Percentiles rank a stretch among this genome's conserved stretches.
Evolutionary conservation across 2,113 vertebrate species (phyloP).

Genomic region (Gorsachius goisagi): DNA sequence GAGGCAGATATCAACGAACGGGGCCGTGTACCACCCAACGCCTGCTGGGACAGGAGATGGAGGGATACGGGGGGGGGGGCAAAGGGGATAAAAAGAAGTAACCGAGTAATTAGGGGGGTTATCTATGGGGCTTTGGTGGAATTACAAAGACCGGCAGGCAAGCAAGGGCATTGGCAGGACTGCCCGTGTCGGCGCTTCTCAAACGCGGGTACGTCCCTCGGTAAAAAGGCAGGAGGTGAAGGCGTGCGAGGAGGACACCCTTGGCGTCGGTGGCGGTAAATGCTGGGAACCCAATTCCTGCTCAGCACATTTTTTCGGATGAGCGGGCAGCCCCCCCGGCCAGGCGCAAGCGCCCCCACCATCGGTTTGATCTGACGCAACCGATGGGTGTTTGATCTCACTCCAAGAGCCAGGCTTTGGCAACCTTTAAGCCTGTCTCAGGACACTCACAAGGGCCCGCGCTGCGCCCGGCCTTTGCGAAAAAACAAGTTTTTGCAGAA

Average conservation of each 20-base stretch:
- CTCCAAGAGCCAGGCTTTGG: background rate
- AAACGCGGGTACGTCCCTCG: fast-evolving
- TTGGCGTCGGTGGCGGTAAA: background rate
- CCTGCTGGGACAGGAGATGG: background rate
- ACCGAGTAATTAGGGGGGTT: fast-evolving
- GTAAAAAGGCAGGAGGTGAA: background rate
- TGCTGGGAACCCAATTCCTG: fast-evolving
- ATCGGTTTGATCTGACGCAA: background rate
- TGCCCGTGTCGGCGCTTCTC: fast-evolving
- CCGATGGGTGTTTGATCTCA: background rate
- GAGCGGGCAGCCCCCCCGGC: background rate
- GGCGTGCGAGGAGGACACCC: background rate
- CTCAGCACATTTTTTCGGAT: background rate
- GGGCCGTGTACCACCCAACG: fast-evolving
- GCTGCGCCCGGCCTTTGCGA: fast-evolving
- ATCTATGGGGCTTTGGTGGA: no score
- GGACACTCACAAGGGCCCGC: background rate
- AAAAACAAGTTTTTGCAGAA: background rate
- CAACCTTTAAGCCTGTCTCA: background rate
- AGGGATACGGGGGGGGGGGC: background rate
- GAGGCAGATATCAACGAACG: fast-evolving
- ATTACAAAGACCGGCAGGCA: background rate
- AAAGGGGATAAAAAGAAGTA: background rate
- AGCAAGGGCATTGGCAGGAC: background rate
- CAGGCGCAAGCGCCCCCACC: background rate